These are phyloP conservation scores for Artemia sp. DNA, from an alignment of 2,888 invertebrate species.

Conservation along the genomic window DNA sequence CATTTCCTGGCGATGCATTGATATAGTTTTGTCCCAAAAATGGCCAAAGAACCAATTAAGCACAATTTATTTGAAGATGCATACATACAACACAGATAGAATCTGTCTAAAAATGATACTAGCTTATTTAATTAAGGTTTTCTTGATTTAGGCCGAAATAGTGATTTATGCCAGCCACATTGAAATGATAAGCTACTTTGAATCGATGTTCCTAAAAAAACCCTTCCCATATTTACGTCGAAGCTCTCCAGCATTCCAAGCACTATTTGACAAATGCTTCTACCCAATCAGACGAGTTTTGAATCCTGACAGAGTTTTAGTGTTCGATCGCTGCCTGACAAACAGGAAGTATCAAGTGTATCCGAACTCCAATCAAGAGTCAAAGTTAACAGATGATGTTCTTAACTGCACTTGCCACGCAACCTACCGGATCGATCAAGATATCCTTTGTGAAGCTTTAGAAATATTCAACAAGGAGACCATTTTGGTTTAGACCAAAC, in stretches of 20 bases:
- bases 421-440: not conserved
- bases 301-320: slow-evolving; percentile 4
- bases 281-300: not conserved
- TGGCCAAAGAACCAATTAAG: too few relatives aligned
- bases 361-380: slow-evolving; percentile 20
- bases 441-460: not conserved
- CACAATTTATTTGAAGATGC: too few relatives aligned
- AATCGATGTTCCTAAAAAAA: slow-evolving; percentile 26
- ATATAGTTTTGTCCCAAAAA: too few relatives aligned
- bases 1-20: too few relatives aligned
- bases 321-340: slow-evolving; percentile 22
- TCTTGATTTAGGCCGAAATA: slow-evolving; percentile 23
- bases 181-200: slow-evolving; percentile 27
- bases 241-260: not conserved
- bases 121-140: not conserved
- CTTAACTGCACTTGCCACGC: not conserved
- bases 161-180: slow-evolving; percentile 26
- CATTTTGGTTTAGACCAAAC: too few relatives aligned
- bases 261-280: slow-evolving; percentile 12
- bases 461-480: not conserved
- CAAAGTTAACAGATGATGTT: slow-evolving; percentile 6
- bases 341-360: slow-evolving; percentile 22
- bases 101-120: too few relatives aligned
- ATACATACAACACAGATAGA: too few relatives aligned
- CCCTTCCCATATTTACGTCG: slow-evolving; percentile 24